A percentile compares a stretch with the other conserved stretches of the same genome.
Conservation (phyloP, 92 coral and sea anemone genomes). For the Paragorgia papillata region DNA sequence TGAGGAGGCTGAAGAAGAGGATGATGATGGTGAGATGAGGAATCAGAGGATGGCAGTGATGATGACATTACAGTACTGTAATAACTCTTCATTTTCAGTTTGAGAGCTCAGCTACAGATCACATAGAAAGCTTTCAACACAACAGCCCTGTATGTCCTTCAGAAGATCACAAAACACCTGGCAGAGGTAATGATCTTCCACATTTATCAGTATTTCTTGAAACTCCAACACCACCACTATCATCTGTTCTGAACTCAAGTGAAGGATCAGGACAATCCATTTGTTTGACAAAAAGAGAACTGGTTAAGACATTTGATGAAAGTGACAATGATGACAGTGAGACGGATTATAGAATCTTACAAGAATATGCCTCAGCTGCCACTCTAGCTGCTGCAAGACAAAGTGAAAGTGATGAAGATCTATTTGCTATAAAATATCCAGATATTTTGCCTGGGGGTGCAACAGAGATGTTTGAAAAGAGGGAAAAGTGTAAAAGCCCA, state of each 20-base stretch:
- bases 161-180: no score
- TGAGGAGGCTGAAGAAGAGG: no score
- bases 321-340: conserved; percentile 59
- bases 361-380: conserved; percentile 81
- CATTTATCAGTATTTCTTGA: not conserved
- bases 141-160: not conserved
- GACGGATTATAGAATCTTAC: conserved; percentile 61
- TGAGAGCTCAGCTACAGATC: not conserved
- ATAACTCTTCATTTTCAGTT: not conserved
- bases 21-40: no score
- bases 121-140: not conserved
- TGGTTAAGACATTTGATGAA: conserved; percentile 8
- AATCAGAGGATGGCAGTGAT: no score
- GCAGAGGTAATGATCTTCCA: not conserved
- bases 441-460: conserved; percentile 7
- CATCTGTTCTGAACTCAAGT: not conserved
- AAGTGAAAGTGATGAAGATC: conserved; percentile 82
- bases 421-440: conserved; percentile 63
- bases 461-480: not conserved
- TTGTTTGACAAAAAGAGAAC: not conserved
- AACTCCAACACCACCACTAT: conserved; percentile 10
- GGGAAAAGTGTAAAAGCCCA: not conserved
- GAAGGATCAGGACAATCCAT: not conserved
- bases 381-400: conserved; percentile 48
- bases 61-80: not conserved